Evolutionary conservation across 2,113 vertebrate genomes (phyloP).

Genomic region (Gracilinanus agilis): DNA sequence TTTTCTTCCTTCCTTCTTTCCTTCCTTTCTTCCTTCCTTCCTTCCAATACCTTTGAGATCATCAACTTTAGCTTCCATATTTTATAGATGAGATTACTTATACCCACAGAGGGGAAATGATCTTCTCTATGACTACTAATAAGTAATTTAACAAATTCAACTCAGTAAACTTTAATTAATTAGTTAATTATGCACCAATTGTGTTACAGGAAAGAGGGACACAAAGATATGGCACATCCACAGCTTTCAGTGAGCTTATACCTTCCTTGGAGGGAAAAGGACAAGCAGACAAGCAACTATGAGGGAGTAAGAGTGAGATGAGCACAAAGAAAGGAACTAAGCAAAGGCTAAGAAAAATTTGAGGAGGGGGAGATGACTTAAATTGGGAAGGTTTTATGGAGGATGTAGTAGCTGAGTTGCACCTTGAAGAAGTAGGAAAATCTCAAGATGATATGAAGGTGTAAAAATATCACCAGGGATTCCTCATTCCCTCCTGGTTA

Average conservation of each 20-base stretch:
- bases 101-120: background rate
- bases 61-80: background rate
- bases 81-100: background rate
- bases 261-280: background rate
- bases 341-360: background rate
- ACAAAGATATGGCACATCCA: background rate
- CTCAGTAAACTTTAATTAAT: background rate
- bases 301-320: background rate
- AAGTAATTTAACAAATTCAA: background rate
- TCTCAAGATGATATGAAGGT: background rate
- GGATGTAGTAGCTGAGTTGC: background rate
- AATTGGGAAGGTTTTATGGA: background rate
- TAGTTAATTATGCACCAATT: background rate
- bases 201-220: background rate
- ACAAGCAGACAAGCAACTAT: background rate
- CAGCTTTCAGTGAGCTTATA: background rate
- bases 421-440: background rate
- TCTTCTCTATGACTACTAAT: background rate
- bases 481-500: background rate
- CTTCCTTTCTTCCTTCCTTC: background rate
- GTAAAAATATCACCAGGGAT: background rate
- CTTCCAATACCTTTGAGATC: background rate
- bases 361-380: background rate
- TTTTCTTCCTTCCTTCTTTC: too few relatives aligned
- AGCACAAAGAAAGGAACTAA: background rate